Conservation (phyloP, 30 jellyfish, hydroid and myxozoan genomes). For the Chironex yamaguchii region DNA sequence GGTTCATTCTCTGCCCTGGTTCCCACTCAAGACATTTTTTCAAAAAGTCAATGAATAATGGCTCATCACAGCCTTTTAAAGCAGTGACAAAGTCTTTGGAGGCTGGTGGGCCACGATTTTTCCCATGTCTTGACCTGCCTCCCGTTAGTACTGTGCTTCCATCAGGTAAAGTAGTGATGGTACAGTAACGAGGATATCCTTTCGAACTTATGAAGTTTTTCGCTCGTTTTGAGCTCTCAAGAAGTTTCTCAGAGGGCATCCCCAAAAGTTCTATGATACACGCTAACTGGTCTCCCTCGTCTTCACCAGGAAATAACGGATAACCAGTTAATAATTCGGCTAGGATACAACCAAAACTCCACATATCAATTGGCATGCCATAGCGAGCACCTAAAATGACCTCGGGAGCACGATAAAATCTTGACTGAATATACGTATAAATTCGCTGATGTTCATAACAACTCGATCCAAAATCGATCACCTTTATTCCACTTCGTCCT, state of each 20-base stretch:
- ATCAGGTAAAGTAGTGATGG: slow-evolving; percentile 89
- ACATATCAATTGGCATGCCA: slow-evolving; percentile 97
- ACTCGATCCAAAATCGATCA: slow-evolving; percentile 94
- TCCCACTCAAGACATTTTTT: slow-evolving; percentile 97
- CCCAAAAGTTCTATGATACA: slow-evolving; percentile 91
- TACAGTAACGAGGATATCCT: slow-evolving; percentile 96
- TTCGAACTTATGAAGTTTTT: slow-evolving; percentile 92
- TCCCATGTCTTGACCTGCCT: slow-evolving; percentile 94
- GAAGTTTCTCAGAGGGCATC: slow-evolving; percentile 90
- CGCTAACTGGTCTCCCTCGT: slow-evolving; percentile 94
- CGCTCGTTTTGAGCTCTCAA: slow-evolving; percentile 84
- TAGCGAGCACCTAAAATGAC: slow-evolving; percentile 91
- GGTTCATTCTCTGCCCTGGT: slow-evolving; percentile 93
- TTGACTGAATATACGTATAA: slow-evolving; percentile 88
- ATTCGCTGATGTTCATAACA: slow-evolving; percentile 96
- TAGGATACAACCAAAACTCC: slow-evolving; percentile 96
- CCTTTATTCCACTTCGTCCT: slow-evolving; percentile 95
- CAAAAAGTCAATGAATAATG: slow-evolving; percentile 87
- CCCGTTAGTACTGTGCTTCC: slow-evolving; percentile 93
- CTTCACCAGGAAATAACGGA: slow-evolving; percentile 97
- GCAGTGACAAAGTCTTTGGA: slow-evolving; percentile 97
- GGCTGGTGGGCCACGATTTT: slow-evolving; percentile 95
- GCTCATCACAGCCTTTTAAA: slow-evolving; percentile 88
- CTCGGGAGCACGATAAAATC: slow-evolving; percentile 96
- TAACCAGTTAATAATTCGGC: slow-evolving; percentile 92